These are phyloP conservation scores for Argyrosomus regius DNA, from an alignment of 2,797 vertebrate species.

Conservation along the genomic window DNA sequence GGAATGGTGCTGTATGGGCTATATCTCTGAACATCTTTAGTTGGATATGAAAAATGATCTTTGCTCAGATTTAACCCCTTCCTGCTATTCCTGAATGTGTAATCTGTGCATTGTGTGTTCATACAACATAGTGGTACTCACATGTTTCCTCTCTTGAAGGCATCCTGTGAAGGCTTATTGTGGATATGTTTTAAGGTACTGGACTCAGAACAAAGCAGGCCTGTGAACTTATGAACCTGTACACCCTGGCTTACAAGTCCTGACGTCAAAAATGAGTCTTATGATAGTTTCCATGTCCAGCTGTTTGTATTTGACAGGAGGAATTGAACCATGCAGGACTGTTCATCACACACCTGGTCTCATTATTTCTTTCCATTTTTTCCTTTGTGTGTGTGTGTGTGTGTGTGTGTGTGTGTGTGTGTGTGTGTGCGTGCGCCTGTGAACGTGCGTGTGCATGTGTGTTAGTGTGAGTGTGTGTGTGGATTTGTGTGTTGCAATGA, in stretches of 20 bases:
- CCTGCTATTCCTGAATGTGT: neutral
- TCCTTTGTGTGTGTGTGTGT: conserved; percentile 1
- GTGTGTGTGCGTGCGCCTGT: conserved; percentile 30
- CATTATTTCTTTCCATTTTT: conserved; percentile 31
- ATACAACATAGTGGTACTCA: neutral
- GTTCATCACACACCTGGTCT: conserved; percentile 45
- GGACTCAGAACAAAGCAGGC: conserved; percentile 32
- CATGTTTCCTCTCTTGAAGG: neutral
- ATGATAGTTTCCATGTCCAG: conserved; percentile 40
- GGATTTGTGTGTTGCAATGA: conserved; percentile 64
- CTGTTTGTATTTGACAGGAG: conserved; percentile 51
- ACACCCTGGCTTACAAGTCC: conserved; percentile 1
- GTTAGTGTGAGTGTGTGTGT: conserved; percentile 29
- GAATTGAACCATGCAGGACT: conserved; percentile 44
- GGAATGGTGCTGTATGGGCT: too few relatives aligned
- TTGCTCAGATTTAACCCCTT: neutral
- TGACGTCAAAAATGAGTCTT: conserved; percentile 42
- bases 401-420: conserved; percentile 2
- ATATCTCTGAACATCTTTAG: too few relatives aligned
- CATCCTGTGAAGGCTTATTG: neutral
- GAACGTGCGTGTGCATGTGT: conserved; percentile 9
- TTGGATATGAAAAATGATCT: too few relatives aligned
- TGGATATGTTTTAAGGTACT: conserved; percentile 9
- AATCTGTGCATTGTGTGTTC: neutral
- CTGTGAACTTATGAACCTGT: conserved; percentile 43